Evolutionary conservation across 2,113 vertebrate genomes (phyloP), one percentile per base, ranked within the genome.

Genomic region (Ameiurus melas): DNA sequence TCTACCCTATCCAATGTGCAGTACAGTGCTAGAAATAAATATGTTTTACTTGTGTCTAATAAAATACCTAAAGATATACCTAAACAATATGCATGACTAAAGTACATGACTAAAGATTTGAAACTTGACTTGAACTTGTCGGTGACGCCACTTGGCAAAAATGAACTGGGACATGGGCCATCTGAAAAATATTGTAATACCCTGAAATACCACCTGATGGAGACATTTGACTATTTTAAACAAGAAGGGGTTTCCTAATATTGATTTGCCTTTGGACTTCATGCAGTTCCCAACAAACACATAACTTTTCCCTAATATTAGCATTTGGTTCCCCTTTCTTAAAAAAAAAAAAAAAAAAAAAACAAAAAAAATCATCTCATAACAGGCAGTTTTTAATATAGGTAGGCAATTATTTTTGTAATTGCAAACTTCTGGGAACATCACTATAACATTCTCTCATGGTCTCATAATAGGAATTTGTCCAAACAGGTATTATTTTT

Each of bases 161-260:
- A 22, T 25, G 22, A 7, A 57, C n/a, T 9, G 19, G 7, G 27
- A 57, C 20, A 16, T 6, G 30, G 1, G 27, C 43, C 7, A 20
- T 57, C 27, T 57, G 75, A 80, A 79, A 79, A 53, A 33, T 57
- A 62, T 36, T 33, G 64, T 81, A 82, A 57, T 86, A 68, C 80
- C 66, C n/a, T 75, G 70, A 4, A 75, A 4, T 19, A 53, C 84
- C 88, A 83, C 88, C n/a, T 8, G 85, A 78, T 86, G 88, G 88
- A 73, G 70, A 83, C 68, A 84, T 68, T 68, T 43, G 62, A 64
- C 47, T 17, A 47, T 19, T 22, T 73, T 36, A 77, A 25, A 53
- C 60, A n/a, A 10, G 75, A 20, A 17, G 57, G 4, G 5, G n/a
- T 57, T 33, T n/a, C 25, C 43, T 16, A 51, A 1, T 5, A 77